Conservation (phyloP, 2,888 invertebrate genomes). For the Chloroclysta siterata region DNA sequence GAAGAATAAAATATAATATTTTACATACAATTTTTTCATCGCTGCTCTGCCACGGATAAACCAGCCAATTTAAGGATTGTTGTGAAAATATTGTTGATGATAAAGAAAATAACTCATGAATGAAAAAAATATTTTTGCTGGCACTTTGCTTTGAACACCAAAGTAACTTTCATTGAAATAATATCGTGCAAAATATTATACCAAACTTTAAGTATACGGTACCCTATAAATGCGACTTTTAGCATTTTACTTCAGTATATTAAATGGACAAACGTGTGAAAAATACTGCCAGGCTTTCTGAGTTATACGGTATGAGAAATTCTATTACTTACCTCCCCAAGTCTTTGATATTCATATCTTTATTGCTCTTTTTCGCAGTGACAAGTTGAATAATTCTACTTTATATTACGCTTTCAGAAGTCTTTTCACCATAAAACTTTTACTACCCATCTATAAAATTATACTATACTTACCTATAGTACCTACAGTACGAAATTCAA, state of each 20-base stretch:
- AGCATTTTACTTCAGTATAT: constrained; percentile 29
- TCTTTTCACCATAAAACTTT: constrained; percentile 15
- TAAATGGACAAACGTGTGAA: constrained; percentile 35
- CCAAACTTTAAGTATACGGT: constrained; percentile 8
- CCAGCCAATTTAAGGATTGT: too few relatives aligned
- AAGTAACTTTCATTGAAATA: neutral
- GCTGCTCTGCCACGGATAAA: neutral
- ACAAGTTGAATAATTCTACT: constrained; percentile 36
- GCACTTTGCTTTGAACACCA: neutral
- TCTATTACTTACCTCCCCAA: constrained; percentile 31
- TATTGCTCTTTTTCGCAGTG: constrained; percentile 37
- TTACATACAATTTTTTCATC: neutral
- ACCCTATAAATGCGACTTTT: constrained; percentile 13
- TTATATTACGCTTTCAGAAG: constrained; percentile 22
- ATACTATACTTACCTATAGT: neutral
- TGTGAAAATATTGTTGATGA: too few relatives aligned
- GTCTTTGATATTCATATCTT: constrained; percentile 41
- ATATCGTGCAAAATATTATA: constrained; percentile 2
- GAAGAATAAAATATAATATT: too few relatives aligned
- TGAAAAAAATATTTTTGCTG: neutral
- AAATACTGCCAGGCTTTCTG: constrained; percentile 29
- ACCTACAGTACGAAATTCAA: neutral
- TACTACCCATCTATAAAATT: constrained; percentile 17
- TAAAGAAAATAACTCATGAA: too few relatives aligned
- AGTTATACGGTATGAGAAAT: constrained; percentile 32